Base-by-base conservation (phyloP, 2,888 invertebrate genomes). In the Drosophila monieri region DNA sequence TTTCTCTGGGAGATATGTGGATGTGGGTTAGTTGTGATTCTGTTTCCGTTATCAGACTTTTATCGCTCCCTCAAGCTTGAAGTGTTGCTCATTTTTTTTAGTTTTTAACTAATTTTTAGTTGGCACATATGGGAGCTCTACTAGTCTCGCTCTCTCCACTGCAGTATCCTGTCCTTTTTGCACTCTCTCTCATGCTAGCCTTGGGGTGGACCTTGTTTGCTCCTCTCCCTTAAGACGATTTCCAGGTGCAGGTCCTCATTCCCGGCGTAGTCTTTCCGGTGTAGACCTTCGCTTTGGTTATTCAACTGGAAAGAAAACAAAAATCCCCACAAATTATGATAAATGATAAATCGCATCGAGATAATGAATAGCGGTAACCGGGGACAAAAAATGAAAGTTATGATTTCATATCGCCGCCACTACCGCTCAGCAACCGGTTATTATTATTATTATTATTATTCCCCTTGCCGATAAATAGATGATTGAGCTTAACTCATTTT, bases 241-340 rank as follows among this genome's bases (percentile, higher is more conserved):
- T 23, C 21, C 21, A 5, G 21, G 21, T 4, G 4, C 21, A 3
- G 21, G 18, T 18, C 18, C 21, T 23, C 21, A 23, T 23, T 23
- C 21, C 21, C 21, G 4, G 21, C 4, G 21, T 23, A 18, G 21
- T 85, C 88, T 89, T 89, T 89, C 89, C 18, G 4, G 21, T 4
- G 3, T 23, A 18, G 21, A 87, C 88, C 88, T 89, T 89, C 89
- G 81, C 77, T 80, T 78, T 77, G 78, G 39, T 18, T 18, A 85
- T 73, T 81, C 77, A 87, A 80, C 87, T 89, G 84, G 71, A 88
- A 89, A 76, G 71, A 77, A 76, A 76, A 66, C 52, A 74, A 68
- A 58, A 37, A 56, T 43, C 30, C 59, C 47, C 43, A 49, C 49
- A 64, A 58, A 62, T 10, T 14, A 69, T 59, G 56, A 72, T 52